Evolutionary conservation across 2,888 invertebrate species (phyloP).

Genomic region (Tuta absoluta): DNA sequence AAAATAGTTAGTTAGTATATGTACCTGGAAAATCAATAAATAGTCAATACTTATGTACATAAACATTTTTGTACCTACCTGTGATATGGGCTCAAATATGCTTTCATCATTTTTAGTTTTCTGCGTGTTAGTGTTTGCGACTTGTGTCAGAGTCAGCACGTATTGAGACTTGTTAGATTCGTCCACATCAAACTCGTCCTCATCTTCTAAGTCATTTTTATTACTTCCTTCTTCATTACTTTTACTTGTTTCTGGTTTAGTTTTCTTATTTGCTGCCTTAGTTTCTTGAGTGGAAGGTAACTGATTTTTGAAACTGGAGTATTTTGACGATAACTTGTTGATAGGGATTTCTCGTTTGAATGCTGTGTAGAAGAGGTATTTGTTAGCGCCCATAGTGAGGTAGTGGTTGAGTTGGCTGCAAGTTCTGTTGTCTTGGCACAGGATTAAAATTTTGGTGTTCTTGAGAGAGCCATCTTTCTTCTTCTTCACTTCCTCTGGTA

Average conservation of each 20-base stretch:
- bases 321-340: conserved; percentile 79
- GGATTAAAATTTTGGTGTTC: conserved; percentile 87
- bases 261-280: conserved; percentile 35
- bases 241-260: conserved; percentile 34
- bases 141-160: conserved; percentile 86
- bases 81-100: conserved; percentile 83
- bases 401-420: conserved; percentile 90
- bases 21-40: not conserved
- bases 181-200: conserved; percentile 55
- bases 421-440: conserved; percentile 91
- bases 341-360: conserved; percentile 81
- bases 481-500: conserved; percentile 86
- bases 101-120: conserved; percentile 60
- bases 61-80: too few species aligned
- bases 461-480: conserved; percentile 58
- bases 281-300: conserved; percentile 39
- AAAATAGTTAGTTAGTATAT: too few species aligned
- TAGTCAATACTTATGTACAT: too few species aligned
- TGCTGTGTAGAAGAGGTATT: conserved; percentile 83
- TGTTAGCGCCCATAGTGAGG: conserved; percentile 83
- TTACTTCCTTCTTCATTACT: conserved; percentile 37
- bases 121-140: conserved; percentile 44
- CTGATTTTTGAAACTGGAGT: conserved; percentile 56
- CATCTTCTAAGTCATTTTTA: conserved; percentile 42
- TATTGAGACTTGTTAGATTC: conserved; percentile 84